Evolutionary conservation across 2,888 invertebrate species (phyloP), one percentile per base, ranked within the genome.

Genomic region (Shargacucullia verbasci): DNA sequence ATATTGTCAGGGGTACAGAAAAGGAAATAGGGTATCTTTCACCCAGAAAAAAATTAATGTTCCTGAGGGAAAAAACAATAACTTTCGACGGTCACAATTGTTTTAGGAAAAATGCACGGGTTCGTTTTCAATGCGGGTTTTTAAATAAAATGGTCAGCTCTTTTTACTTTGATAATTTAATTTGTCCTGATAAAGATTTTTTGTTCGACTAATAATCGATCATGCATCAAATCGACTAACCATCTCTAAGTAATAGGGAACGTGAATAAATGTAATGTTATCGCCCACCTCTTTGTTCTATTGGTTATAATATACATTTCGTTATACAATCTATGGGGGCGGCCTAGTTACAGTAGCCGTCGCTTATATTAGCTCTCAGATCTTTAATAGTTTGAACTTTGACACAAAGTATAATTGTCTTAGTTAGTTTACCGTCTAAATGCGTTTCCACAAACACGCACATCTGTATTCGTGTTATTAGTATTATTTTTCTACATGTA

Each of bases 271-370:
- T 53, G 34, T 60, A 44, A 48, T 34, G 25, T 59, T 56, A 64
- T 73, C 61, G 54, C 60, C 54, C 56, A 41, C 39, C 12, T 58
- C 50, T 57, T 73, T 66, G 57, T 59, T 63, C 41, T 68, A 59
- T 57, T 47, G 25, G 59, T 68, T 63, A 62, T 58, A 73, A 59
- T 73, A 73, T 73, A 74, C 63, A 70, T 59, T 64, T 74, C 60
- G 43, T 57, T 63, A 55, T 14, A 63, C 33, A 38, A 39, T 57
- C 53, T 58, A 55, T 37, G 35, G 15, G 11, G 7, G 48, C 39
- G 41, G 41, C 48, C 11, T 29, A 38, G 12, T 44, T 59, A 49
- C 10, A 54, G 8, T 29, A 52, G 35, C 53, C 59, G 44, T 37
- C 52, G 48, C 10, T 20, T 41, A 35, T 13, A 29, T 55, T 47